Base-by-base conservation (phyloP, 2,797 vertebrate genomes). In the Paratrypauchen microcephalus region DNA sequence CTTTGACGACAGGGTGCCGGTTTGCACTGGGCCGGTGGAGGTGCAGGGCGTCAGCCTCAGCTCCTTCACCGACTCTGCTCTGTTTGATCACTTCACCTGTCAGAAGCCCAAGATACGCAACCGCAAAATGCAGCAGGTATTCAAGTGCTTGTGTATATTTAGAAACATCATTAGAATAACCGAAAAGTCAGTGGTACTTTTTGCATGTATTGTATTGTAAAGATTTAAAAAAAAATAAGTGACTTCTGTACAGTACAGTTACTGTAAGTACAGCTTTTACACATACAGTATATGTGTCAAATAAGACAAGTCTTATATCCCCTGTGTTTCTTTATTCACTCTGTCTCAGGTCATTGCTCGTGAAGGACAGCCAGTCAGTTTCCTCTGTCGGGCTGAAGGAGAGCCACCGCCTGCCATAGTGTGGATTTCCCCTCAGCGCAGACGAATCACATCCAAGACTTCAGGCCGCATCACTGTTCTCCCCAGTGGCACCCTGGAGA, bases 81-180 rank as follows among this genome's bases (percentile, higher is more conserved):
- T 99, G 72, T 98, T 98, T 4, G 97, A 98, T 83, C 96, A 96
- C 87, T 98, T 99, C 83, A 98, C 96, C 72, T 99, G 98, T 89
- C 98, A 96, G 91, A 96, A 95, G 87, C 97, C 98, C 80, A 94
- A 95, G 87, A 99, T 99, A 77, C 95, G 94, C 48, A 97, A 98
- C 88, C 94, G 97, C 26, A 95, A 96, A 81, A 90, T 98, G 79
- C 97, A 99, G 89, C 97, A 94, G 24, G 92, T 93, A 90, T 56
- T 26, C 1, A 56, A 56, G 3, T 21, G 16, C 21, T 21, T 54
- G 50, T 21, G n/a, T 54, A 8, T 21, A 54, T 21, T 54, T 54
- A 54, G 21, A 54, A 54, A 8, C 11, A 50, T 50, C 16, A 16
- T 52, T 52, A 52, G 18, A 52, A 52, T 52, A 57, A 6, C 9